A percentile compares a stretch with the other conserved stretches of the same genome.
Conservation (phyloP, 2,797 vertebrate genomes). For the Pseudomugil tenellus region DNA sequence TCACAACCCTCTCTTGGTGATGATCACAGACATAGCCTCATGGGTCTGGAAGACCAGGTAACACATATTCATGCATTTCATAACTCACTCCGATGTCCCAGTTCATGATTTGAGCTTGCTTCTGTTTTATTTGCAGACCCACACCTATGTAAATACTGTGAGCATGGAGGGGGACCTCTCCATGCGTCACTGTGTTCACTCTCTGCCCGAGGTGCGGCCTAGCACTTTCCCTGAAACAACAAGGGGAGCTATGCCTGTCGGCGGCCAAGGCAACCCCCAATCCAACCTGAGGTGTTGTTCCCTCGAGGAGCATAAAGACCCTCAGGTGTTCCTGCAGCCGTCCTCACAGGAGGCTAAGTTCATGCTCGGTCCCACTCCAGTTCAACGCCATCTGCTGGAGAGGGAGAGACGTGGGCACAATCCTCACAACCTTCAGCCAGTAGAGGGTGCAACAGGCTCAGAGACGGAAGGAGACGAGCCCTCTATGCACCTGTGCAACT, state of each 20-base stretch:
- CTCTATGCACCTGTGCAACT: conserved; percentile 81
- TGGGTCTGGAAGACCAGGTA: conserved; percentile 95
- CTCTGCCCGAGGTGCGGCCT: conserved; percentile 89
- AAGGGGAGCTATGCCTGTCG: conserved; percentile 74
- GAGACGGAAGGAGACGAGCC: conserved; percentile 83
- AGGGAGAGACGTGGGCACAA: conserved; percentile 75
- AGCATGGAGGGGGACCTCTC: conserved; percentile 90
- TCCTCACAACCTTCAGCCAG: conserved; percentile 76
- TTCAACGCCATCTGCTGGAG: conserved; percentile 86
- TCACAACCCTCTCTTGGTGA: conserved; percentile 90
- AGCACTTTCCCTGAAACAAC: conserved; percentile 83
- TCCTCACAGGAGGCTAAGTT: conserved; percentile 94
- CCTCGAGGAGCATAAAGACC: conserved; percentile 87
- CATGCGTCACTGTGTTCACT: conserved; percentile 91
- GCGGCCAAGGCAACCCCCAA: conserved; percentile 74
- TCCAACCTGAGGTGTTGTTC: conserved; percentile 84
- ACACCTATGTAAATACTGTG: conserved; percentile 97
- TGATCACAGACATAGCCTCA: conserved; percentile 90
- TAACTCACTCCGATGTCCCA: neutral
- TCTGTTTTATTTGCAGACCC: conserved; percentile 82
- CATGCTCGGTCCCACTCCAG: conserved; percentile 89
- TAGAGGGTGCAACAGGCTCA: conserved; percentile 81
- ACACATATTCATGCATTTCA: neutral
- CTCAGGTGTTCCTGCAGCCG: conserved; percentile 93
- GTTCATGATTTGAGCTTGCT: conserved; percentile 1